Percentiles rank a stretch among this genome's conserved stretches.
Conservation (phyloP, 1,140 invertebrate species). For the Zaprionus capensis region DNA sequence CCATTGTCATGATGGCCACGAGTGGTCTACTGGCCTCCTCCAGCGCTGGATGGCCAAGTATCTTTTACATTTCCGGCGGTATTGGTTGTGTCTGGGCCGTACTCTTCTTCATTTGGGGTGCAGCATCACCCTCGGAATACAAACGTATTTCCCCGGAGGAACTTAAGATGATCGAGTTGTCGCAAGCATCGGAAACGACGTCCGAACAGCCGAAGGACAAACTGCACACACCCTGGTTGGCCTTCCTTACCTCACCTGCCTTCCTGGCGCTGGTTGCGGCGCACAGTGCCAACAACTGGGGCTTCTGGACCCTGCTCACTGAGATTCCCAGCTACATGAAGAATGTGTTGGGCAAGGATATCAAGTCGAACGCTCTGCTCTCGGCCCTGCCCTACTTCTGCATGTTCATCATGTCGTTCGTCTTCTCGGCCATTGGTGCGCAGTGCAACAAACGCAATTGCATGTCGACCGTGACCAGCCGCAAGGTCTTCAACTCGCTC, state of each 20-base stretch:
- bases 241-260: conserved; percentile 91
- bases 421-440: conserved; percentile 86
- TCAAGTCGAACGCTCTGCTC: conserved; percentile 89
- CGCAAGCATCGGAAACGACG: conserved; percentile 40
- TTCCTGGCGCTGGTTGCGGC: conserved; percentile 93
- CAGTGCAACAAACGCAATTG: conserved; percentile 86
- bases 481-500: conserved; percentile 90
- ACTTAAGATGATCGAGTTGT: conserved; percentile 87
- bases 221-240: conserved; percentile 87
- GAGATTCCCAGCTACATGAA: conserved; percentile 96
- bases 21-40: conserved; percentile 88
- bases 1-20: conserved; percentile 88
- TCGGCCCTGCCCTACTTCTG: conserved; percentile 93
- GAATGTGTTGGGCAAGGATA: conserved; percentile 91
- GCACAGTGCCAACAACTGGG: conserved; percentile 96
- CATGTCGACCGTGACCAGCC: conserved; percentile 85
- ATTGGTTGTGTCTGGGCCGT: conserved; percentile 87
- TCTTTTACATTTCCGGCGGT: conserved; percentile 91
- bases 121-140: conserved; percentile 88
- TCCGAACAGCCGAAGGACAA: conserved; percentile 49
- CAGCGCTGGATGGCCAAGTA: conserved; percentile 89
- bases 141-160: conserved; percentile 87
- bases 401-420: conserved; percentile 89
- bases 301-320: conserved; percentile 96
- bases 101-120: conserved; percentile 87